Evolutionary conservation across 2,797 vertebrate species (phyloP), one percentile per base, ranked within the genome.

Genomic region (Tarsius wallacei): DNA sequence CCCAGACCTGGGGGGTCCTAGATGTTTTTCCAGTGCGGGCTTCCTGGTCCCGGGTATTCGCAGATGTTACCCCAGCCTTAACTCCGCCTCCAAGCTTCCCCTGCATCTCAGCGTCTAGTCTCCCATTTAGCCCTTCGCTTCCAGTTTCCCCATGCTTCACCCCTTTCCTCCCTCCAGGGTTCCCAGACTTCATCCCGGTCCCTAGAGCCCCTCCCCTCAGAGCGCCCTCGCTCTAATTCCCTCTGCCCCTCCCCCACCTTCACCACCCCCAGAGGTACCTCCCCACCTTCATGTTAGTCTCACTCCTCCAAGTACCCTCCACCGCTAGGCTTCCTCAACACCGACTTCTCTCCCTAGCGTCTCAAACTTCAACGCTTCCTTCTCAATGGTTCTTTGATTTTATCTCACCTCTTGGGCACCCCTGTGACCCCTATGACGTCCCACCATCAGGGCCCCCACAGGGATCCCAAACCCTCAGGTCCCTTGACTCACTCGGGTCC

Each of bases 401-500:
- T 49, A 68, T 42, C 47, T 80, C 21, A 68, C 51, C 86, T 89
- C 66, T 26, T 78, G 36, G 53, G 53, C 47, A 70, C 33, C 36
- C 53, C 22, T 24, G 31, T 28, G 64, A 94, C 13, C 4, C 51
- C 42, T 6, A 22, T 15, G 36, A 13, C 22, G 26, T 87, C n/a
- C 77, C 26, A 28, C 64, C 77, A 71, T 70, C 28, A 31, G 78
- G 64, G 74, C 28, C 89, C 57, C 31, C 74, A 42, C 74, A 90
- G 0, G 12, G 53, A 91, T 93, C 28, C 22, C 26, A 21, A 73
- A 66, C 61, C 97, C 96, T 94, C 9, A 68, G 84, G 42, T 11
- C 11, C n/a, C 49, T 53, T 17, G 16, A 71, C 86, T 96, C 93
- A 91, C 93, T 96, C 36, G 97, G 98, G 82, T 98, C 98, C 97